Percentiles rank a stretch among this genome's conserved stretches.
Conservation (phyloP, 1,140 invertebrate species). For the Teleogryllus occipitalis region DNA sequence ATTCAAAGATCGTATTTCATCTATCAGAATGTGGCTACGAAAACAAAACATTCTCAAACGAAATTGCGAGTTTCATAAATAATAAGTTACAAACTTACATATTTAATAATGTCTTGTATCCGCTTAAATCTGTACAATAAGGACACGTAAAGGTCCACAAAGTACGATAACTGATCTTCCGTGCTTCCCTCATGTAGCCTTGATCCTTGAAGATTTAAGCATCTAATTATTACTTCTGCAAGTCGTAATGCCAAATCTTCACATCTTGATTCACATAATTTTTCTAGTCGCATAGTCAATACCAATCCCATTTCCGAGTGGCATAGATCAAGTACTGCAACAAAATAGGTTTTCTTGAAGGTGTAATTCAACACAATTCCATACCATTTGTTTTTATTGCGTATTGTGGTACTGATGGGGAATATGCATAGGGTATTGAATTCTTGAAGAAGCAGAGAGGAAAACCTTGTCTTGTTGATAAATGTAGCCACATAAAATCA, state of each 20-base stretch:
- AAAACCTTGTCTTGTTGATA: too few species aligned
- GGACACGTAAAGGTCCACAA: slow-evolving; percentile 45
- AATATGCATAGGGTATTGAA: too few species aligned
- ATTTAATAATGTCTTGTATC: slow-evolving; percentile 38
- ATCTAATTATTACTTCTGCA: slow-evolving; percentile 41
- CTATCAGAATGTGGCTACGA: neutral
- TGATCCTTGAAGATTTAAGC: slow-evolving; percentile 36
- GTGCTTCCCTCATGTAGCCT: slow-evolving; percentile 34
- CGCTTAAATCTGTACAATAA: slow-evolving; percentile 43
- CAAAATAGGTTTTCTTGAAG: slow-evolving; percentile 8
- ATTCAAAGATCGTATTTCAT: neutral
- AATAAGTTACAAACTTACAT: slow-evolving; percentile 34
- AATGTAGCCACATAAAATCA: too few species aligned
- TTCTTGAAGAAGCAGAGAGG: too few species aligned
- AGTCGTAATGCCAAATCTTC: slow-evolving; percentile 47
- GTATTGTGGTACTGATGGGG: too few species aligned
- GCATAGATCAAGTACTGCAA: slow-evolving; percentile 39
- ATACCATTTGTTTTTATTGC: too few species aligned
- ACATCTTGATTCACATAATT: slow-evolving; percentile 44
- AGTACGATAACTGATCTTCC: slow-evolving; percentile 36
- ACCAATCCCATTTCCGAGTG: slow-evolving; percentile 43
- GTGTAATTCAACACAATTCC: too few species aligned
- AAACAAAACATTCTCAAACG: neutral
- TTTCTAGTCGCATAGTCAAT: slow-evolving; percentile 43
- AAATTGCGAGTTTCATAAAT: slow-evolving; percentile 15